phyloP scores from a whole-genome alignment of 2,797 vertebrate genomes.

The Danio tinwini region DNA sequence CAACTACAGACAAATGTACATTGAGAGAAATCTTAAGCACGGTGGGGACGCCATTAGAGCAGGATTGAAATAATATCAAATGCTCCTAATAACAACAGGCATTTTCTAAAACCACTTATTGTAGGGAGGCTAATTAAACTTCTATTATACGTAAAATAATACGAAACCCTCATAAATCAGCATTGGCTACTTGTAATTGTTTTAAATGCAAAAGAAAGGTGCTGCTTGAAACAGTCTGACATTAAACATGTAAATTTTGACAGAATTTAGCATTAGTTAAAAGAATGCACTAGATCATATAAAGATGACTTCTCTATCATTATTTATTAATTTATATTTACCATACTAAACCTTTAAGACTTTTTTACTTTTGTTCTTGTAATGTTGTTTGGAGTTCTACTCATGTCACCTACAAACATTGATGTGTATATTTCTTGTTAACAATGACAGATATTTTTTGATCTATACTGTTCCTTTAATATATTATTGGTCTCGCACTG shows the following conservation, averaged over 20 bases:
- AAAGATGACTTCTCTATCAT: background rate
- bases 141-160: background rate
- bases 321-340: no score
- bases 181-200: background rate
- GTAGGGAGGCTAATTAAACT: background rate
- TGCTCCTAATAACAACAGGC: background rate
- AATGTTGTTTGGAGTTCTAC: background rate
- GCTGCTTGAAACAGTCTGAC: background rate
- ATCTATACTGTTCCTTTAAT: background rate
- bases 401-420: no score
- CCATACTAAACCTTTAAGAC: no score
- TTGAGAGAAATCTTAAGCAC: constrained; percentile 2
- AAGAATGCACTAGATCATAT: background rate
- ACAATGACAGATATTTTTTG: no score
- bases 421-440: background rate
- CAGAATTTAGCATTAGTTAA: background rate
- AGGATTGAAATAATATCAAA: background rate
- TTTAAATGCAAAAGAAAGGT: background rate
- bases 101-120: background rate
- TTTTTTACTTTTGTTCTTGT: no score
- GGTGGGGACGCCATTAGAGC: background rate
- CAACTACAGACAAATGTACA: background rate
- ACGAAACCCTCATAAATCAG: background rate
- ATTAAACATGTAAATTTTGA: background rate
- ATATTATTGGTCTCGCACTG: background rate